Conservation (phyloP, 1,140 invertebrate species). For the Nomia melanderi region DNA sequence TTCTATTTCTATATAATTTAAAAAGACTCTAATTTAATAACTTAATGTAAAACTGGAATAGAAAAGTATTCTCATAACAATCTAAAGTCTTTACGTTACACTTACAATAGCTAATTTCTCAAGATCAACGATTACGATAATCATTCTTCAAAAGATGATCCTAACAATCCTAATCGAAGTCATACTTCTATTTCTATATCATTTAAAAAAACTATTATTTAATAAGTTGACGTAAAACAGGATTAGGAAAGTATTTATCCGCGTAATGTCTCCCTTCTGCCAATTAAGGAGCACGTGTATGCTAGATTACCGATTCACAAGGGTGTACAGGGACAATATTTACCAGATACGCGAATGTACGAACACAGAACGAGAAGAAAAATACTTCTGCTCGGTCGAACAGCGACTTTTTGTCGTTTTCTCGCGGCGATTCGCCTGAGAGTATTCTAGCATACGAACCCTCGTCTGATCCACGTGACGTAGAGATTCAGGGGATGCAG, state of each 20-base stretch:
- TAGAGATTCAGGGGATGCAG: conserved; percentile 40
- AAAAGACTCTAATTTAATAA: too few species aligned
- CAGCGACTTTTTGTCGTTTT: neutral
- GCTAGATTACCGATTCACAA: neutral
- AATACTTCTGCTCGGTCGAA: neutral
- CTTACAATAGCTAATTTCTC: neutral
- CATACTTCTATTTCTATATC: too few species aligned
- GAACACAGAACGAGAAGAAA: neutral
- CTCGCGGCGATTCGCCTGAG: neutral
- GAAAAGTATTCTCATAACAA: neutral
- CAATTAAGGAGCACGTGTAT: conserved; percentile 18
- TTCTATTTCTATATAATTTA: too few species aligned
- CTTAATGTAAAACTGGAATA: too few species aligned
- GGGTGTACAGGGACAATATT: neutral
- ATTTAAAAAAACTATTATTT: too few species aligned
- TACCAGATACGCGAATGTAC: neutral
- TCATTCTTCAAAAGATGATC: neutral
- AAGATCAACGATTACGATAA: neutral
- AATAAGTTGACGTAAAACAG: neutral
- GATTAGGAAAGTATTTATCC: neutral
- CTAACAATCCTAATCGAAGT: neutral
- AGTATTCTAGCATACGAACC: conserved; percentile 23
- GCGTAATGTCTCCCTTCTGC: too few species aligned
- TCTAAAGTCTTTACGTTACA: too few species aligned
- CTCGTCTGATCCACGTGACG: conserved; percentile 38